Percentiles rank a stretch among this genome's conserved stretches.
phyloP scores from a whole-genome alignment of 1,140 invertebrate species.

The Solen grandis region DNA sequence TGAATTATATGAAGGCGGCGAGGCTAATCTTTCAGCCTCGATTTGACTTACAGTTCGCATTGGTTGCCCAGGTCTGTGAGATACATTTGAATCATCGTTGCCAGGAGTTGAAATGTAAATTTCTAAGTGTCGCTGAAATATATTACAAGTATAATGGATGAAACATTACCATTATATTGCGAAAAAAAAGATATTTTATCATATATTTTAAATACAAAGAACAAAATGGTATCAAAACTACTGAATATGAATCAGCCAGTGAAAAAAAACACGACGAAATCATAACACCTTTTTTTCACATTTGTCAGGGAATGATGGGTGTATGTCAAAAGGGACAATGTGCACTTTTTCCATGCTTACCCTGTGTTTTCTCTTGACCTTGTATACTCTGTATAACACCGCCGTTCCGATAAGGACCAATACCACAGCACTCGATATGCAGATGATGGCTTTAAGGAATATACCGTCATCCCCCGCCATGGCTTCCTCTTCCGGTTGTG shows the following conservation, averaged over 20 bases:
- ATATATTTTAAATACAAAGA: background rate
- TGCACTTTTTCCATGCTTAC: conserved; percentile 10
- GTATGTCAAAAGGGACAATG: too few species aligned
- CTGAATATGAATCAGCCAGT: background rate
- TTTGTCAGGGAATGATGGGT: background rate
- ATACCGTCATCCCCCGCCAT: conserved; percentile 1
- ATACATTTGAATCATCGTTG: background rate
- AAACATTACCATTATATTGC: background rate
- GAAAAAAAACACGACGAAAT: background rate
- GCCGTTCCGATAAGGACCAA: background rate
- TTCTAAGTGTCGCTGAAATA: conserved; percentile 1
- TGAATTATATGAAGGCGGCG: conserved; percentile 41
- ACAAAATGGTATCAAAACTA: background rate
- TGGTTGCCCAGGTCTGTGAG: background rate
- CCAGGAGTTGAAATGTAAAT: too few species aligned
- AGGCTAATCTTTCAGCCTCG: conserved; percentile 19
- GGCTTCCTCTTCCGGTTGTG: background rate
- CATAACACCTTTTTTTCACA: background rate
- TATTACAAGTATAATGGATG: background rate
- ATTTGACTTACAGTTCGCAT: conserved; percentile 37
- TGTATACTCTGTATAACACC: conserved; percentile 24
- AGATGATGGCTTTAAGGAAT: background rate
- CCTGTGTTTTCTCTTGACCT: conserved; percentile 6
- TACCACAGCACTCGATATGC: background rate
- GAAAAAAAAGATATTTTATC: background rate